Conservation (phyloP, 2,888 invertebrate genomes). For the Emesis furor region DNA sequence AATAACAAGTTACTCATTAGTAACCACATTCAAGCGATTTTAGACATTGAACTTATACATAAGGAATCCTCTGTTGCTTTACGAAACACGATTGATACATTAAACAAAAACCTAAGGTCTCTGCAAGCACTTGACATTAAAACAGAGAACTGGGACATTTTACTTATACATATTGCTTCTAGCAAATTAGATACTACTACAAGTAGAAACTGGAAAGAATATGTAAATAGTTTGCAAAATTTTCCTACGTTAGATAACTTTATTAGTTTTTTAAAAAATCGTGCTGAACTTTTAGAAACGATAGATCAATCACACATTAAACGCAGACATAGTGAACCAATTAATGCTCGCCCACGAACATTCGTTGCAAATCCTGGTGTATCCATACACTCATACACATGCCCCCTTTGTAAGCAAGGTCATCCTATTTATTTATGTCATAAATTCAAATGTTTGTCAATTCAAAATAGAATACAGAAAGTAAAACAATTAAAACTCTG, state of each 20-base stretch:
- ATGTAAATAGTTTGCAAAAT: background rate
- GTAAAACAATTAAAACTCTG: constrained; percentile 2
- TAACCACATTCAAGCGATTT: background rate
- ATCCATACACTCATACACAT: background rate
- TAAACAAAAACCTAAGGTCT: background rate
- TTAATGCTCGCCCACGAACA: background rate
- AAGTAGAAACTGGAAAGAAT: background rate
- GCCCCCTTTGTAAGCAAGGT: background rate
- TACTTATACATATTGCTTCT: background rate
- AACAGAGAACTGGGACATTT: background rate
- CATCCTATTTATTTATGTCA: background rate
- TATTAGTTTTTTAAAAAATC: background rate
- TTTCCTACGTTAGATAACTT: background rate
- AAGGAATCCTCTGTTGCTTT: background rate
- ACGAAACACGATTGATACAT: no score
- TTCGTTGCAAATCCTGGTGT: no score
- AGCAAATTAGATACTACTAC: background rate
- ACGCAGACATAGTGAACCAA: background rate
- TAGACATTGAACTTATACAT: background rate
- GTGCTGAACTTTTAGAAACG: background rate
- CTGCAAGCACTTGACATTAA: background rate
- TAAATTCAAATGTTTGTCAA: background rate
- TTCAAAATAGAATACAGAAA: background rate
- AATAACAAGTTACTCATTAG: background rate
- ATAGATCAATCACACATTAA: background rate